These are phyloP conservation scores for Coregonus clupeaformis DNA, from an alignment of 2,113 vertebrate genomes.

Conservation along the genomic window DNA sequence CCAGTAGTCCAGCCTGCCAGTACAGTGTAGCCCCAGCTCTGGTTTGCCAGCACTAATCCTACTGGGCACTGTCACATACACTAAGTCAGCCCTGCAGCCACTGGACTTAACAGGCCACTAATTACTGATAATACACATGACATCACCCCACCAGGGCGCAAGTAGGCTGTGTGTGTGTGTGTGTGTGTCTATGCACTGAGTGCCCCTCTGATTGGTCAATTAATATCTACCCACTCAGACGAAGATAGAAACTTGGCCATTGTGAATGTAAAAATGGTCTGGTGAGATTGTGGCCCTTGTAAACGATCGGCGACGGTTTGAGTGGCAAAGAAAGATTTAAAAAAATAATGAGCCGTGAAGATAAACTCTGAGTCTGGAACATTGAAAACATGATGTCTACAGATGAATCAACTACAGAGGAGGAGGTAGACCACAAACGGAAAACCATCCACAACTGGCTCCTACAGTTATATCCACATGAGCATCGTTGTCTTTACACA, in stretches of 20 bases:
- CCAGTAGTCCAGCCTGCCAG: slow-evolving; percentile 10
- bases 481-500: not conserved
- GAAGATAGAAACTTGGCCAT: slow-evolving; percentile 12
- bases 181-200: slow-evolving; percentile 11
- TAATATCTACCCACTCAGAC: slow-evolving; percentile 53
- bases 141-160: slow-evolving; percentile 20
- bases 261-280: slow-evolving; percentile 36
- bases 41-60: slow-evolving; percentile 35
- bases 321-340: not conserved
- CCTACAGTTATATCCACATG: not conserved
- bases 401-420: slow-evolving; percentile 18
- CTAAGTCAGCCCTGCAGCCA: slow-evolving; percentile 24
- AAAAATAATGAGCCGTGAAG: slow-evolving; percentile 26
- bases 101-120: slow-evolving; percentile 43
- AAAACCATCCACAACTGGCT: slow-evolving; percentile 22
- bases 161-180: slow-evolving; percentile 22
- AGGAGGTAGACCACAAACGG: not conserved
- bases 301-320: slow-evolving; percentile 8
- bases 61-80: slow-evolving; percentile 50
- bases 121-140: slow-evolving; percentile 48
- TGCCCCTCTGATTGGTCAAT: slow-evolving; percentile 51
- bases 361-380: not conserved
- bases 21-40: slow-evolving; percentile 14
- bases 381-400: slow-evolving; percentile 27
- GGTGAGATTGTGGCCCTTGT: slow-evolving; percentile 12